phyloP scores from a whole-genome alignment of 2,797 vertebrate species.

The Urosaurus nigricauda region DNA sequence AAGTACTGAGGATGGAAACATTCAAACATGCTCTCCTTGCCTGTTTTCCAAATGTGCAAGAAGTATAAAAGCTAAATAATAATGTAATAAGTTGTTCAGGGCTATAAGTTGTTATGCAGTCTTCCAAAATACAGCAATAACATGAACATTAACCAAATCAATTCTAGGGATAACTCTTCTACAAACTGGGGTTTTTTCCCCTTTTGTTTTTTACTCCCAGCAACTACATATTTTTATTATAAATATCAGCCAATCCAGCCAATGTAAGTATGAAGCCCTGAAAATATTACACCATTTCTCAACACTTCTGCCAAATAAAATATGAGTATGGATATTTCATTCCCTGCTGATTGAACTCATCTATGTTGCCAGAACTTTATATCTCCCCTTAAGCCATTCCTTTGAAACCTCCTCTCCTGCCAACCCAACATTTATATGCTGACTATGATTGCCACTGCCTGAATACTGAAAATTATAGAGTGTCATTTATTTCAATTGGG shows the following conservation, averaged over 20 bases:
- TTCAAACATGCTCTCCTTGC: not conserved
- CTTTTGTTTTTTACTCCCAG: accelerated
- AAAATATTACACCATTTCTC: slow-evolving; percentile 33
- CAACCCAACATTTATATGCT: slow-evolving; percentile 17
- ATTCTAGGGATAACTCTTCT: slow-evolving; percentile 13
- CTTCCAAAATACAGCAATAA: slow-evolving; percentile 23
- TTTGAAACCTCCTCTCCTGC: slow-evolving; percentile 32
- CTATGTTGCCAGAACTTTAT: slow-evolving; percentile 26
- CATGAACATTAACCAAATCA: slow-evolving; percentile 17
- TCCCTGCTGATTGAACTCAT: not conserved
- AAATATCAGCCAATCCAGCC: slow-evolving; percentile 33
- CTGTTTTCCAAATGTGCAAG: accelerated
- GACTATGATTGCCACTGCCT: not conserved
- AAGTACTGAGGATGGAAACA: not conserved
- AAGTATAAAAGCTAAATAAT: not conserved
- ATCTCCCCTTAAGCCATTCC: slow-evolving; percentile 28
- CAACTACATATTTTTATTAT: not conserved
- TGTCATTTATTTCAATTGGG: slow-evolving; percentile 7
- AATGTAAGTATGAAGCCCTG: slow-evolving; percentile 7
- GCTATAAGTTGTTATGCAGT: not conserved
- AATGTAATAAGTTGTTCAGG: slow-evolving; percentile 7
- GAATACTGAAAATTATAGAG: slow-evolving; percentile 20
- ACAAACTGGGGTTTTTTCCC: not conserved
- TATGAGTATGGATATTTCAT: not conserved
- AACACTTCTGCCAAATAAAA: slow-evolving; percentile 49